Evolutionary conservation across 2,888 invertebrate species (phyloP).

Genomic region (Drosophila hamatofila): DNA sequence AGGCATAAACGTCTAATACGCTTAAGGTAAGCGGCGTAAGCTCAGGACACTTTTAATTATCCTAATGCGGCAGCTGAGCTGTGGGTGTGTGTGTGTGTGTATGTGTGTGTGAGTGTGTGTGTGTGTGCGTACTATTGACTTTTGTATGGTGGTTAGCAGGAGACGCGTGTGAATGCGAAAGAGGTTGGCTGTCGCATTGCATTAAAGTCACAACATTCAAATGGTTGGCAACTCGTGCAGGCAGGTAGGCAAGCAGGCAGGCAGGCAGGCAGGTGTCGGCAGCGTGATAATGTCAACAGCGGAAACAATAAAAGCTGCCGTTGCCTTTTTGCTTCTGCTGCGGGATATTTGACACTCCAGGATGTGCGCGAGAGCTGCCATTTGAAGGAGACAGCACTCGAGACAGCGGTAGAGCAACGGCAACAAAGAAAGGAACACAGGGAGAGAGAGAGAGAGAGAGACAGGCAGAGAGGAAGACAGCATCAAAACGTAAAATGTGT

Average conservation of each 20-base stretch:
- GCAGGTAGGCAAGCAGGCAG: slow-evolving; percentile 62
- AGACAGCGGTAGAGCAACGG: slow-evolving; percentile 8
- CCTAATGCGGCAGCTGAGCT: slow-evolving; percentile 59
- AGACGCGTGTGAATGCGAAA: slow-evolving; percentile 7
- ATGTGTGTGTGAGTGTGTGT: neutral
- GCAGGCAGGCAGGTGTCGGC: slow-evolving; percentile 67
- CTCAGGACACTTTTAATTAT: slow-evolving; percentile 64
- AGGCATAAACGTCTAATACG: slow-evolving; percentile 42
- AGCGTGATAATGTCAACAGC: slow-evolving; percentile 76
- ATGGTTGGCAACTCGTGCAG: slow-evolving; percentile 56
- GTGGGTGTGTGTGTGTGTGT: slow-evolving; percentile 24
- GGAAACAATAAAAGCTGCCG: slow-evolving; percentile 80
- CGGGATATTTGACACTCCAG: slow-evolving; percentile 49
- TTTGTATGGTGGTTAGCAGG: slow-evolving; percentile 33
- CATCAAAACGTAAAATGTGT: slow-evolving; percentile 41
- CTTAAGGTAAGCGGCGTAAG: slow-evolving; percentile 18
- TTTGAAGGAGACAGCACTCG: slow-evolving; percentile 42
- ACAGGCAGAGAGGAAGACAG: slow-evolving; percentile 15
- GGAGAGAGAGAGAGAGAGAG: neutral
- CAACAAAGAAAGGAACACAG: neutral
- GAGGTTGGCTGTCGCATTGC: slow-evolving; percentile 52
- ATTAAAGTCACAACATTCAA: slow-evolving; percentile 68
- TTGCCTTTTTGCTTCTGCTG: slow-evolving; percentile 66
- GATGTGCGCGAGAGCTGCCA: slow-evolving; percentile 48
- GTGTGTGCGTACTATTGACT: slow-evolving; percentile 53